Evolutionary conservation across 2,888 invertebrate species (phyloP), one percentile per base, ranked within the genome.

Genomic region (Palloptera scutellata): DNA sequence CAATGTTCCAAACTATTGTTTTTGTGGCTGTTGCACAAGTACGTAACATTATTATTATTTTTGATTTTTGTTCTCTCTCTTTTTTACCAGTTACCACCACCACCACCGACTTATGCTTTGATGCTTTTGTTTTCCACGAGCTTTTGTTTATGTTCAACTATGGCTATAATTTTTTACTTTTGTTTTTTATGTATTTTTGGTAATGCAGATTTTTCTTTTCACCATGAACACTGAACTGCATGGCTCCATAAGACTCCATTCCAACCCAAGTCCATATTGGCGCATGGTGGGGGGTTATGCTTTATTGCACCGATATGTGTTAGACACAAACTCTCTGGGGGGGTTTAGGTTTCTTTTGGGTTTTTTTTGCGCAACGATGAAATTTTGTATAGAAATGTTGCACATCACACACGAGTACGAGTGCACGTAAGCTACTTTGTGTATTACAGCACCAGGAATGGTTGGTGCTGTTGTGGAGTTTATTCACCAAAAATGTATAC

Each of bases 231-330:
- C 30, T 30, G 30, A 30, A 30, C 30, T 30, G 30, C 6, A 6
- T 30, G 30, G 30, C 30, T 4, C 30, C 30, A 30, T 30, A 30
- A 30, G 30, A 30, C 3, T 30, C 30, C 30, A 30, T 30, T 30
- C 30, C 30, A 30, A 30, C 2, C 30, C 30, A 6, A n/a, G 30
- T 43, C 55, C 41, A 30, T 30, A 30, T 2, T 30, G 30, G 30
- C 30, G 48, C 73, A 64, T 71, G 61, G 70, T 71, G 67, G 67
- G 70, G 70, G 69, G 70, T 69, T 73, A 70, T 73, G 71, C 61
- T 71, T 71, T 71, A 70, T 70, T 71, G 68, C 63, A 64, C 66
- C 68, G 65, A 68, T 61, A 57, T 55, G 66, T 61, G 61, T 61
- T 66, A 30, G 30, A 30, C 30, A 30, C 30, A 41, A 70, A 70